Conservation (phyloP, 2,113 vertebrate genomes). For the Mellivora capensis region DNA sequence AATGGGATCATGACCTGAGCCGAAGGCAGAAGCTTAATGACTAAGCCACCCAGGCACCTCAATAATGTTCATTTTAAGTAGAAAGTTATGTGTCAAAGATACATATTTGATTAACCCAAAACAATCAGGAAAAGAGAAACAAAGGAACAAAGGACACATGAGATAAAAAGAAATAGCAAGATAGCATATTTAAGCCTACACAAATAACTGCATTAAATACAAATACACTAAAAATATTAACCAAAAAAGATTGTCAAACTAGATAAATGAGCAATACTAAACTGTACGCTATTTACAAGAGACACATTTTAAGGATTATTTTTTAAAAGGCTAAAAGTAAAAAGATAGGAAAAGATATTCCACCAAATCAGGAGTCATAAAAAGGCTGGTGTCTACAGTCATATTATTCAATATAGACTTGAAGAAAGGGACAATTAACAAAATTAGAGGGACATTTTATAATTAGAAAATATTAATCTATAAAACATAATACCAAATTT, state of each 20-base stretch:
- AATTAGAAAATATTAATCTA: background rate
- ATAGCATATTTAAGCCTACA: background rate
- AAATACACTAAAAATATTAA: background rate
- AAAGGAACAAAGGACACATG: background rate
- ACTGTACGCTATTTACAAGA: background rate
- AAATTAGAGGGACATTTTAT: background rate
- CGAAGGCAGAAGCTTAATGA: too few species aligned
- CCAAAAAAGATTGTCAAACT: background rate
- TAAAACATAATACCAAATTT: background rate
- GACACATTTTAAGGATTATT: background rate
- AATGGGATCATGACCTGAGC: too few species aligned
- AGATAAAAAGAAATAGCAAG: background rate
- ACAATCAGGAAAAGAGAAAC: background rate
- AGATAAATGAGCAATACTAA: background rate
- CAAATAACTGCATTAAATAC: background rate
- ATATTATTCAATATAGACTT: background rate
- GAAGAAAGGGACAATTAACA: background rate
- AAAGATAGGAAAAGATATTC: background rate
- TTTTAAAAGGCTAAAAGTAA: background rate
- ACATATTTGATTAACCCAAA: background rate
- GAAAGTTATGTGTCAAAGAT: background rate
- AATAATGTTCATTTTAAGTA: background rate
- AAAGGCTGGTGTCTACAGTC: background rate
- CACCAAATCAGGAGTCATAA: background rate
- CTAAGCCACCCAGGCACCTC: too few species aligned